These are phyloP conservation scores for Drosophila paramelanica DNA, from an alignment of 2,888 invertebrate genomes.

Conservation along the genomic window DNA sequence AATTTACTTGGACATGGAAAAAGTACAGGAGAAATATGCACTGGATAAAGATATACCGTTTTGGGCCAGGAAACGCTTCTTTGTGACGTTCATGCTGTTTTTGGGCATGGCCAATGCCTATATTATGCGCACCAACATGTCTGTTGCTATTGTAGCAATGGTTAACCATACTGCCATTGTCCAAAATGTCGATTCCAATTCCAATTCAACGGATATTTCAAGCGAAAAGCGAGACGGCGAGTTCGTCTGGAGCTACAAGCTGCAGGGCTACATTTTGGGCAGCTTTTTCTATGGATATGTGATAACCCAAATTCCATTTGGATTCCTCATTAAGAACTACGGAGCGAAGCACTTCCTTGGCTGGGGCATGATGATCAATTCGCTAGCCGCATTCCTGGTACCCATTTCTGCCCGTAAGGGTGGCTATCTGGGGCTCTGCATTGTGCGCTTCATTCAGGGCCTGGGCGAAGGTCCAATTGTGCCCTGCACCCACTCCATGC, in stretches of 20 bases:
- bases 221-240: slow-evolving; percentile 87
- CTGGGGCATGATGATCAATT: slow-evolving; percentile 94
- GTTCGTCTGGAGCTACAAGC: slow-evolving; percentile 90
- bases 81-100: slow-evolving; percentile 89
- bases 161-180: slow-evolving; percentile 90
- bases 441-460: slow-evolving; percentile 94
- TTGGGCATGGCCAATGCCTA: slow-evolving; percentile 90
- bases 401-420: slow-evolving; percentile 91
- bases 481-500: slow-evolving; percentile 95
- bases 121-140: not conserved
- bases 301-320: slow-evolving; percentile 94
- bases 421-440: slow-evolving; percentile 89
- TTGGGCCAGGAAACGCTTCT: slow-evolving; percentile 1
- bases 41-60: slow-evolving; percentile 11
- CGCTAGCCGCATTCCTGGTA: slow-evolving; percentile 93
- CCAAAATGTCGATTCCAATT: slow-evolving; percentile 78
- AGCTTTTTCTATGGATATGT: slow-evolving; percentile 98
- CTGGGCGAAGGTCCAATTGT: slow-evolving; percentile 91
- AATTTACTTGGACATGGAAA: not conserved
- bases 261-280: slow-evolving; percentile 94
- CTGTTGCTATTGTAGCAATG: slow-evolving; percentile 87
- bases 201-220: slow-evolving; percentile 47
- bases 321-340: slow-evolving; percentile 94
- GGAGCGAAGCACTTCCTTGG: slow-evolving; percentile 95
- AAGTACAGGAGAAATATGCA: not conserved